Conservation (phyloP, 2,888 invertebrate genomes). For the Melipona bicolor region DNA sequence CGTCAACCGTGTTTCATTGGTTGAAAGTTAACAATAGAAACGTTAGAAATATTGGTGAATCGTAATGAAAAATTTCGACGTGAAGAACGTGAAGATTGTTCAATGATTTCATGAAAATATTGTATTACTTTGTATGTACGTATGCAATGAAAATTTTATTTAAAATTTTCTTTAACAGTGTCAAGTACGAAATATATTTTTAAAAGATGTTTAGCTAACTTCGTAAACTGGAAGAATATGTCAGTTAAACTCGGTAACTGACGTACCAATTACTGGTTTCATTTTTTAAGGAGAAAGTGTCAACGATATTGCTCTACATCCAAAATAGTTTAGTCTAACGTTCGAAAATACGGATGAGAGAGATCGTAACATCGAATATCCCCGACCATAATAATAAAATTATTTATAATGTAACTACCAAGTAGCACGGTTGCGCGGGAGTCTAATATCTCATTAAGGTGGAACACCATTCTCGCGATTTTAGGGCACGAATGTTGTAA, state of each 20-base stretch:
- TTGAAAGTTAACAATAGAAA: too few relatives aligned
- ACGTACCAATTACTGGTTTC: not conserved
- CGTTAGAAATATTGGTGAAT: not conserved
- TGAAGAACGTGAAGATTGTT: not conserved
- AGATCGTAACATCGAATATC: conserved; percentile 30
- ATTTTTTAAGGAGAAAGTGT: not conserved
- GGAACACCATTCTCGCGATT: conserved; percentile 57
- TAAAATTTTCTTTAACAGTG: too few relatives aligned
- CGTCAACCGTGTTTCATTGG: not conserved
- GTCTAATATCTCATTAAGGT: conserved; percentile 54
- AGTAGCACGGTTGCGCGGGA: conserved; percentile 22
- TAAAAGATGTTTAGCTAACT: too few relatives aligned
- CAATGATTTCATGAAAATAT: not conserved
- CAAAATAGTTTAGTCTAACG: conserved; percentile 17
- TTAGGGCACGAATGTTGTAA: conserved; percentile 42
- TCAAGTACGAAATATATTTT: too few relatives aligned
- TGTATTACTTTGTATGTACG: not conserved
- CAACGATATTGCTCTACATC: not conserved
- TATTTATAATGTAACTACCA: conserved; percentile 57
- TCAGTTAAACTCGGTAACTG: not conserved
- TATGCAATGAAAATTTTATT: not conserved
- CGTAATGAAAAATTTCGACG: not conserved
- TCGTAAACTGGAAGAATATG: too few relatives aligned
- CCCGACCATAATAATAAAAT: conserved; percentile 32
- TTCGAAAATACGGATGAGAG: conserved; percentile 13